Evolutionary conservation across 2,888 invertebrate species (phyloP).

Genomic region (Drosophila tripunctata): DNA sequence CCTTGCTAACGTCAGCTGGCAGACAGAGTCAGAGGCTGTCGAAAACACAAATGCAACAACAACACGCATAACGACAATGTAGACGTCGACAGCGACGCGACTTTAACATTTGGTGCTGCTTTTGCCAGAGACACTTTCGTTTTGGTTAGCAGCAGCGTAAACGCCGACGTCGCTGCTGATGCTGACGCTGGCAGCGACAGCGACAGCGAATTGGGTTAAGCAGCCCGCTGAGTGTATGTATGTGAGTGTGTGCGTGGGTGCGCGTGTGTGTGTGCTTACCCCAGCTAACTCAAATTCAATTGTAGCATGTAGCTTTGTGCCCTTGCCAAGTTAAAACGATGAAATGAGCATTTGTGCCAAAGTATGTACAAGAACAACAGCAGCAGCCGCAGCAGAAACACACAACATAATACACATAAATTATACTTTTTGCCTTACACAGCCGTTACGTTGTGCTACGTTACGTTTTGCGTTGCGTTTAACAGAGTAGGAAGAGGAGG

Average conservation of each 20-base stretch:
- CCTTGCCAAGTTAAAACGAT: conserved; percentile 76
- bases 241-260: conserved; percentile 17
- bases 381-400: conserved; percentile 22
- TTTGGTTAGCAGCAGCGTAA: conserved; percentile 31
- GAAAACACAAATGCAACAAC: conserved; percentile 52
- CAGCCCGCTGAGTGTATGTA: conserved; percentile 50
- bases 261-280: conserved; percentile 42
- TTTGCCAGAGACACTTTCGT: conserved; percentile 60
- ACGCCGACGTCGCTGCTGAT: too few relatives aligned
- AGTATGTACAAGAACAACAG: conserved; percentile 42
- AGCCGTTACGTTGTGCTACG: conserved; percentile 75
- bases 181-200: neutral
- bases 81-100: conserved; percentile 16
- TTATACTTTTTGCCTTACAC: conserved; percentile 66
- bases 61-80: conserved; percentile 20
- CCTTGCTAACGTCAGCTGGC: conserved; percentile 19
- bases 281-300: conserved; percentile 73
- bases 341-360: conserved; percentile 74
- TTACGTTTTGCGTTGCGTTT: conserved; percentile 59
- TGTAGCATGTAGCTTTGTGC: conserved; percentile 70
- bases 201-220: conserved; percentile 72
- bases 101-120: conserved; percentile 6
- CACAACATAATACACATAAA: conserved; percentile 71
- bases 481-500: neutral
- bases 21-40: conserved; percentile 23